Conservation (phyloP, 2,888 invertebrate species). For the Aelia acuminata region DNA sequence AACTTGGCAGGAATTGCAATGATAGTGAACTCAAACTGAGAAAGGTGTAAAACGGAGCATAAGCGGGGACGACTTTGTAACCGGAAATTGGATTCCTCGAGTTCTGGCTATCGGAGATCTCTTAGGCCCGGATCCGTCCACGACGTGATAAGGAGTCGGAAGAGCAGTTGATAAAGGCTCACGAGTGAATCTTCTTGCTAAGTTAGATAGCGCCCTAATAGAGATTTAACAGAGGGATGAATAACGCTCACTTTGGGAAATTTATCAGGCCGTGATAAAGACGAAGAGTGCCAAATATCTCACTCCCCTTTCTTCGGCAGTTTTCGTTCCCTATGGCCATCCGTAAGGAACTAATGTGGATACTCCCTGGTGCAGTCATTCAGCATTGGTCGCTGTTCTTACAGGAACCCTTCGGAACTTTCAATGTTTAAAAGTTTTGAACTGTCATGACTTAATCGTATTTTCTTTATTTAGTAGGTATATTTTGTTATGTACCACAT, state of each 20-base stretch:
- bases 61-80: constrained; percentile 4
- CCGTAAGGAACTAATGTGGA: neutral
- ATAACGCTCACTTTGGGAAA: constrained; percentile 2
- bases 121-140: neutral
- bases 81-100: constrained; percentile 24
- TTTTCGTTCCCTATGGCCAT: neutral
- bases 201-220: neutral
- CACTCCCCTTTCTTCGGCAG: neutral
- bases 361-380: neutral
- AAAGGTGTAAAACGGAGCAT: constrained; percentile 1
- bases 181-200: constrained; percentile 7
- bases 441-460: too few species aligned
- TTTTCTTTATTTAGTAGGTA: too few species aligned
- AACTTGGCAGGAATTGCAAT: neutral
- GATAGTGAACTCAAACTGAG: neutral
- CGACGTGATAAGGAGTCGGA: constrained; percentile 2
- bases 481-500: too few species aligned
- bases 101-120: constrained; percentile 20
- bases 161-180: neutral
- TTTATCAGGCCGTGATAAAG: constrained; percentile 41
- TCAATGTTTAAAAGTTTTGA: too few species aligned
- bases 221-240: constrained; percentile 6
- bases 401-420: too few species aligned
- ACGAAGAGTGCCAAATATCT: constrained; percentile 35
- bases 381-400: neutral